Evolutionary conservation across 2,888 invertebrate genomes (phyloP).

Genomic region (Melieria picta): DNA sequence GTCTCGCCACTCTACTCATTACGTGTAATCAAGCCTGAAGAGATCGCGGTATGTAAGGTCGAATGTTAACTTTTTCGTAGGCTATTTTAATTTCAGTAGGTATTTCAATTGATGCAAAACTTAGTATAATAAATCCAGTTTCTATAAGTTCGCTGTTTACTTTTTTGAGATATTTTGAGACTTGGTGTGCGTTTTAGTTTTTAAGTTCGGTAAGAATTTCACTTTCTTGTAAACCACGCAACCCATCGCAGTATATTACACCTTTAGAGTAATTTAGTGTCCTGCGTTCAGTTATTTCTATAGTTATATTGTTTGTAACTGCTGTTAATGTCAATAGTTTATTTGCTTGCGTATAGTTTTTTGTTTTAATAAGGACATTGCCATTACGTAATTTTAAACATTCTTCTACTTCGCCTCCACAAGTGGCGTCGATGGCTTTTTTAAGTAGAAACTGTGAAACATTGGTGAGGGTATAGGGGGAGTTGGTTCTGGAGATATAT

Average conservation of each 20-base stretch:
- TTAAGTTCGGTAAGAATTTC: constrained; percentile 19
- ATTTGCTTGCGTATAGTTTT: constrained; percentile 24
- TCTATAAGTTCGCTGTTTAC: constrained; percentile 1
- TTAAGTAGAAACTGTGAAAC: too few relatives aligned
- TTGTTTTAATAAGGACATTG: too few relatives aligned
- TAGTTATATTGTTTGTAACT: constrained; percentile 16
- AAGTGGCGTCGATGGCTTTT: too few relatives aligned
- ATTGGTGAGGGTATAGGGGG: too few relatives aligned
- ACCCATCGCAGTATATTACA: neutral
- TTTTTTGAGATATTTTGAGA: constrained; percentile 17
- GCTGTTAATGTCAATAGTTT: constrained; percentile 17
- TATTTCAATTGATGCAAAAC: constrained; percentile 14
- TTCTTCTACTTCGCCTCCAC: too few relatives aligned
- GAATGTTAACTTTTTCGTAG: constrained; percentile 22
- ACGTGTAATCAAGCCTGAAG: too few relatives aligned
- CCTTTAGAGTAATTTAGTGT: constrained; percentile 8
- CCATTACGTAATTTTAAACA: too few relatives aligned
- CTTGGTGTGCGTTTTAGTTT: constrained; percentile 13
- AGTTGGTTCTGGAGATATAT: too few relatives aligned
- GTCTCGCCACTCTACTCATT: too few relatives aligned
- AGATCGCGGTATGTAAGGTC: constrained; percentile 25
- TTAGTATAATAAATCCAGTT: constrained; percentile 14
- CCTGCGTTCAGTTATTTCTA: constrained; percentile 2
- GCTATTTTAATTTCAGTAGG: constrained; percentile 17
- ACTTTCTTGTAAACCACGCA: constrained; percentile 13